Base-by-base conservation (phyloP, 2,797 vertebrate genomes). In the Hapalemur alaotrensis region DNA sequence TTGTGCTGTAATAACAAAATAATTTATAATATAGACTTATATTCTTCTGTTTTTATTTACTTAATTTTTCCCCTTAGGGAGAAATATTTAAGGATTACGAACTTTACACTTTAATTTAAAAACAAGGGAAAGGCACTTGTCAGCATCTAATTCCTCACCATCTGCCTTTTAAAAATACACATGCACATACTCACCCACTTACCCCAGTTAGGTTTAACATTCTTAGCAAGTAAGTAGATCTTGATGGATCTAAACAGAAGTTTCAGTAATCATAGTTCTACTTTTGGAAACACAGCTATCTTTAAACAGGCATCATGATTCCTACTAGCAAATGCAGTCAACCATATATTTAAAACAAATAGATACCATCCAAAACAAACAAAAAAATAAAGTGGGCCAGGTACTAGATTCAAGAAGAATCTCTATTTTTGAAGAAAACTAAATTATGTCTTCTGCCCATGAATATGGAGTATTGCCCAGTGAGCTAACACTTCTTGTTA, bases 51-150 rank as follows among this genome's bases (percentile, higher is more conserved):
- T 97, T 96, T 91, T 93, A 91, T 95, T 97, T 96, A 78, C 72
- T 93, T 93, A 89, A 52, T 94, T 87, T 96, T 84, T 89, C 52
- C 87, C 85, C 70, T 72, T 86, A 61, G 17, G 81, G 76, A 93
- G 22, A 97, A 97, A 79, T 94, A 95, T 92, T 70, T 97, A 93
- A 97, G 94, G 98, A 96, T 89, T 73, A 85, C 61, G 81, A 97
- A 97, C 93, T 94, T 79, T 38, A 95, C 73, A n/a, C n/a, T 97
- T 96, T 81, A 72, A 84, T 95, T 93, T 95, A 79, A 97, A 98
- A 98, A 94, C 32, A 3, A 95, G 82, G 91, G 72, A 92, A 95
- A 98, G 61, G 67, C 76, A 96, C 59, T 96, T 86, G 69, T 89
- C 85, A 97, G 70, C 67, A 91, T 92, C 81, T 86, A 93, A 96